These are phyloP conservation scores for Hybos culiciformis DNA, from an alignment of 2,888 invertebrate genomes.

Conservation along the genomic window DNA sequence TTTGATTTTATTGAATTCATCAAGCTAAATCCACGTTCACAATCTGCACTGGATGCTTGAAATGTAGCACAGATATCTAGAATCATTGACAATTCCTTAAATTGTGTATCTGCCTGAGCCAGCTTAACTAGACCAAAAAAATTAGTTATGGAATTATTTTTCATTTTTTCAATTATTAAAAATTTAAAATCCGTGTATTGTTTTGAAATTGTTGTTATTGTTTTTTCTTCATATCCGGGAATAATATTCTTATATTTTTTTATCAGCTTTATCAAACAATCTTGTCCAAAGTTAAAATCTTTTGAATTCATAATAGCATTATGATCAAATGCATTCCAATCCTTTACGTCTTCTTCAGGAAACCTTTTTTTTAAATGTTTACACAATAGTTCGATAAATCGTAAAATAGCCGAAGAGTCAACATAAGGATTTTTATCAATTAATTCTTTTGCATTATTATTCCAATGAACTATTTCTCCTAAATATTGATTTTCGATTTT, in stretches of 20 bases:
- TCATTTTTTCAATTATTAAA: conserved; percentile 6
- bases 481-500: conserved; percentile 6
- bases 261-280: conserved; percentile 4
- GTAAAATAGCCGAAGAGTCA: conserved; percentile 1
- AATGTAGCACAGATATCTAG: conserved; percentile 4
- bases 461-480: conserved; percentile 5
- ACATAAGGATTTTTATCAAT: conserved; percentile 4
- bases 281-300: conserved; percentile 5
- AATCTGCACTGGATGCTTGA: conserved; percentile 6
- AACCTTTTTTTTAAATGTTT: conserved; percentile 4
- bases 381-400: not conserved
- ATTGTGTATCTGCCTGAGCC: conserved; percentile 1
- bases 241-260: conserved; percentile 6
- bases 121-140: not conserved
- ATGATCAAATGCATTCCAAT: conserved; percentile 6
- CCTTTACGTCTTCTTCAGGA: conserved; percentile 3
- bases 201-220: conserved; percentile 1
- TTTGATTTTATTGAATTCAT: conserved; percentile 6
- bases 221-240: conserved; percentile 5
- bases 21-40: conserved; percentile 3
- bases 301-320: conserved; percentile 4
- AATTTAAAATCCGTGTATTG: conserved; percentile 3
- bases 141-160: conserved; percentile 5
- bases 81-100: conserved; percentile 2
- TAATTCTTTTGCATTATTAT: conserved; percentile 3